Percentiles rank a stretch among this genome's conserved stretches.
These are phyloP conservation scores for Seira sanloemensis DNA, from an alignment of 2,888 invertebrate genomes.

Conservation along the genomic window DNA sequence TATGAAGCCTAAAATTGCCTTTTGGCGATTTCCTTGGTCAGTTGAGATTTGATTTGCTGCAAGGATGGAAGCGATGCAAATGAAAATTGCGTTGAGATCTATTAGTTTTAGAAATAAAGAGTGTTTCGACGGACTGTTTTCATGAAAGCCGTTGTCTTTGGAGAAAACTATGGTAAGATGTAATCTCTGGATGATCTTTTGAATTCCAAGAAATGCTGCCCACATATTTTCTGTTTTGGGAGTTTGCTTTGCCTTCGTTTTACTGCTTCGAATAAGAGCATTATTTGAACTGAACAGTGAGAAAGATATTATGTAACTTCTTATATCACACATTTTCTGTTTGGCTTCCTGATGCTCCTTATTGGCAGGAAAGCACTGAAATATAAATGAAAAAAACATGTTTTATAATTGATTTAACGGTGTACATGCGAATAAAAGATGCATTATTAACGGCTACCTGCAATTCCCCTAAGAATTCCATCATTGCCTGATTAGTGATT, in stretches of 20 bases:
- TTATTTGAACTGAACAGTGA: neutral
- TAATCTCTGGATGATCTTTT: neutral
- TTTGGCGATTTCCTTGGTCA: neutral
- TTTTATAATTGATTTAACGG: no score
- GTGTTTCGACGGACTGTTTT: neutral
- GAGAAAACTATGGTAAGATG: neutral
- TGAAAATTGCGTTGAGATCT: conserved; percentile 1
- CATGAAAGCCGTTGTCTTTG: neutral
- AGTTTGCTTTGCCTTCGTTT: no score
- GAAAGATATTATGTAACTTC: neutral
- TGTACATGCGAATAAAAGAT: no score
- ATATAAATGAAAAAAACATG: neutral
- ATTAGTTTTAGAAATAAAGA: neutral
- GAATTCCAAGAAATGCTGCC: conserved; percentile 6
- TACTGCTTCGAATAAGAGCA: neutral
- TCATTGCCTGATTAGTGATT: no score
- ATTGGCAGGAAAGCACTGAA: neutral
- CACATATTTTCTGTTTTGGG: conserved; percentile 13
- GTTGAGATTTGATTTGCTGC: conserved; percentile 6
- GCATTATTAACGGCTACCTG: no score
- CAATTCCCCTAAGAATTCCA: no score
- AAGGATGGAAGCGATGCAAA: conserved; percentile 3
- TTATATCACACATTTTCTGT: neutral
- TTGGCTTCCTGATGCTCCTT: no score
- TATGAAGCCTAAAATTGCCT: conserved; percentile 14